phyloP scores from a whole-genome alignment of 64 coral and sea anemone species.

The Anthopleura sola region DNA sequence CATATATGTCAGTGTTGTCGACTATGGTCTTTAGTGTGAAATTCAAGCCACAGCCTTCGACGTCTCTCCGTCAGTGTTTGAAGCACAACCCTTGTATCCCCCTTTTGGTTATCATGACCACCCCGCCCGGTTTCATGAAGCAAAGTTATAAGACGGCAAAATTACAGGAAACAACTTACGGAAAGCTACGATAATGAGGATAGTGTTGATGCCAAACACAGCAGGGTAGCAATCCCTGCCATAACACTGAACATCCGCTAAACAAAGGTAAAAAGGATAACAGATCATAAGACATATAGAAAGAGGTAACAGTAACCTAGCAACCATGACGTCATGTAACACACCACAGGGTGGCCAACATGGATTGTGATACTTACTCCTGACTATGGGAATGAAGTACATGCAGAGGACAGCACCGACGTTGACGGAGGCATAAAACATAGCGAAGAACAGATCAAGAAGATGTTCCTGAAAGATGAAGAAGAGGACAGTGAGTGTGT shows the following conservation, averaged over 20 bases:
- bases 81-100: no score
- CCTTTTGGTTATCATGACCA: no score
- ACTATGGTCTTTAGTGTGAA: no score
- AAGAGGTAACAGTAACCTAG: no score
- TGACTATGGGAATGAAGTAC: constrained; percentile 88
- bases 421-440: constrained; percentile 92
- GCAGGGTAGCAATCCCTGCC: constrained; percentile 77
- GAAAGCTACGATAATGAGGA: constrained; percentile 67
- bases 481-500: not conserved
- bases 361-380: constrained; percentile 54
- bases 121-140: no score
- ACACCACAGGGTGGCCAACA: no score
- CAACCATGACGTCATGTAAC: not conserved
- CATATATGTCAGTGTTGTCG: no score
- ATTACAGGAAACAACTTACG: constrained; percentile 43
- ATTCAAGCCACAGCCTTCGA: no score
- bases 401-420: constrained; percentile 83
- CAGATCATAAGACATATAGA: not conserved
- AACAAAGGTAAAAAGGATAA: not conserved
- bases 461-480: constrained; percentile 45
- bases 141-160: no score
- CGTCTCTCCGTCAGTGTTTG: no score
- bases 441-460: constrained; percentile 82
- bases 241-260: constrained; percentile 80
- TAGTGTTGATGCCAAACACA: constrained; percentile 76